Evolutionary conservation across 2,797 vertebrate species (phyloP).

Genomic region (Acipenser oxyrinchus): DNA sequence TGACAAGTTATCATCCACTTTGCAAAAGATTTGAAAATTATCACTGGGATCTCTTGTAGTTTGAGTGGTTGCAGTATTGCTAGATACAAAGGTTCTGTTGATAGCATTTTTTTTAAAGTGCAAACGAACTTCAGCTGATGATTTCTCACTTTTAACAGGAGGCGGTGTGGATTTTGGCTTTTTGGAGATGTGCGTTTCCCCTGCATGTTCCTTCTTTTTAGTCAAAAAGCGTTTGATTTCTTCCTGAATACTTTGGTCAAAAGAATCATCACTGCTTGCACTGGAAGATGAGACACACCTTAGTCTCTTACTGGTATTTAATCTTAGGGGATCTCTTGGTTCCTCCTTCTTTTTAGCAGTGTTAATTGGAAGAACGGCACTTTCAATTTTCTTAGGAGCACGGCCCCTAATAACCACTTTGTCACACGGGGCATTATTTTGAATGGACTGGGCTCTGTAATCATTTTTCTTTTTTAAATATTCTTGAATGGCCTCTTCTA

Average conservation of each 20-base stretch:
- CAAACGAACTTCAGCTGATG: constrained; percentile 30
- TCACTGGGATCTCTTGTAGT: constrained; percentile 29
- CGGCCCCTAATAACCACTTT: neutral
- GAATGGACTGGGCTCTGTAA: constrained; percentile 24
- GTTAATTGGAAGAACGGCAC: neutral
- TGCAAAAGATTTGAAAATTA: too few species aligned
- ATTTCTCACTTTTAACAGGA: constrained; percentile 45
- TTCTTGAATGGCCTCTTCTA: constrained; percentile 93
- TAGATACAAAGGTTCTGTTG: constrained; percentile 27
- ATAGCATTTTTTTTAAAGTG: constrained; percentile 31
- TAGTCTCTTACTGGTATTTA: constrained; percentile 14
- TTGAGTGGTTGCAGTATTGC: constrained; percentile 24
- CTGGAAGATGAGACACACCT: constrained; percentile 53
- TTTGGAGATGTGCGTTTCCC: constrained; percentile 30
- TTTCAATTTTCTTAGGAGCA: neutral
- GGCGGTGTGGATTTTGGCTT: constrained; percentile 18
- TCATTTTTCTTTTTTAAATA: constrained; percentile 75
- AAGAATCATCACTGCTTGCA: constrained; percentile 61
- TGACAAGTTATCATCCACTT: constrained; percentile 22
- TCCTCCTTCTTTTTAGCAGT: neutral
- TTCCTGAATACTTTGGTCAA: constrained; percentile 60
- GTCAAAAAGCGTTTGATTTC: constrained; percentile 63
- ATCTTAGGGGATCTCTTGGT: neutral
- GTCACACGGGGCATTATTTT: neutral
- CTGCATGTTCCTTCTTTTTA: constrained; percentile 50